Conservation (phyloP, 2,888 invertebrate species). For the Callyntrura guangdongensis region DNA sequence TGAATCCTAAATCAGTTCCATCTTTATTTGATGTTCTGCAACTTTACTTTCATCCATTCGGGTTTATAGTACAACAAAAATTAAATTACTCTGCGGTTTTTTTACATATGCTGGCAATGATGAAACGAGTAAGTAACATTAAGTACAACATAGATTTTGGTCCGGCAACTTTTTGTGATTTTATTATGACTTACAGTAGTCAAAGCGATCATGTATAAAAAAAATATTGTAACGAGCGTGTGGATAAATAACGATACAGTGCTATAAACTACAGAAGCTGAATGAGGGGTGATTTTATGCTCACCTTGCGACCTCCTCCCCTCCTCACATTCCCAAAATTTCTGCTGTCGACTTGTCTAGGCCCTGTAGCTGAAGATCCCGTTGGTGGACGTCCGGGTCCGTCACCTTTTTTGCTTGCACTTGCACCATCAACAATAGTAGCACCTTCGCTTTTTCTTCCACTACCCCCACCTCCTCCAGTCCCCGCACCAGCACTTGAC, state of each 20-base stretch:
- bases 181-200: background rate
- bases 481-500: slow-evolving; percentile 42
- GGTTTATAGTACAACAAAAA: too few species aligned
- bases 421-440: slow-evolving; percentile 77
- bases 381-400: slow-evolving; percentile 73
- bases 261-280: slow-evolving; percentile 46
- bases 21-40: too few species aligned
- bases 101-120: too few species aligned
- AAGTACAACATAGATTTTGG: background rate
- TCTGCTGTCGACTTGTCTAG: slow-evolving; percentile 63
- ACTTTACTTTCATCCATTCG: too few species aligned
- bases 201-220: background rate
- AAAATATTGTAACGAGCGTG: too few species aligned
- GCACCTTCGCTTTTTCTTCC: slow-evolving; percentile 63
- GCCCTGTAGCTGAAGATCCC: slow-evolving; percentile 58
- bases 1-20: too few species aligned
- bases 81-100: too few species aligned
- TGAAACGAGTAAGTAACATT: background rate
- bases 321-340: slow-evolving; percentile 74
- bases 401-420: slow-evolving; percentile 70
- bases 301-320: slow-evolving; percentile 74
- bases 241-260: too few species aligned
- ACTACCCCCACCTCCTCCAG: slow-evolving; percentile 32
- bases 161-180: background rate
- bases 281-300: slow-evolving; percentile 36